phyloP scores from a whole-genome alignment of 2,113 vertebrate genomes.

The Sakesphorus luctuosus region DNA sequence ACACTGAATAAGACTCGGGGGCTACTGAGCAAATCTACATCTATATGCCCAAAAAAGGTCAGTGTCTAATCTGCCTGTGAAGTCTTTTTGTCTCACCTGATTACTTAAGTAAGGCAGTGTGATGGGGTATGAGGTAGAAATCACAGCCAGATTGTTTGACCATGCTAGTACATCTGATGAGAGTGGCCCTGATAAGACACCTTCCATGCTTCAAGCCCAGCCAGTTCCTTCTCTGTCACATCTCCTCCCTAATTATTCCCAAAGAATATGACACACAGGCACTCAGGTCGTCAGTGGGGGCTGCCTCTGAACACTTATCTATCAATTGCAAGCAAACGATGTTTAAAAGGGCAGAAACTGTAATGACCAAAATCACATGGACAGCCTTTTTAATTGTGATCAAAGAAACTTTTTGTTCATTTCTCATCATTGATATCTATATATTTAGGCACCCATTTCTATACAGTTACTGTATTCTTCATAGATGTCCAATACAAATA shows the following conservation, averaged over 20 bases:
- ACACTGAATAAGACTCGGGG: not conserved
- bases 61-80: not conserved
- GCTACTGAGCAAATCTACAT: not conserved
- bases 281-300: accelerated
- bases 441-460: not conserved
- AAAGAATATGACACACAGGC: not conserved
- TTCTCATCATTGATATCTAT: not conserved
- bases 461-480: not conserved
- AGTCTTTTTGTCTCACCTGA: not conserved
- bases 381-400: not conserved
- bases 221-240: not conserved
- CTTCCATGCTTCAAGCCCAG: accelerated
- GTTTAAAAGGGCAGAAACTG: not conserved
- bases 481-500: not conserved
- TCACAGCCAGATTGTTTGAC: not conserved
- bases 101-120: not conserved
- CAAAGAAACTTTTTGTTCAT: not conserved
- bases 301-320: not conserved
- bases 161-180: not conserved
- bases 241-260: not conserved
- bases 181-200: not conserved
- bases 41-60: not conserved
- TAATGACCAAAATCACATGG: not conserved
- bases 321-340: not conserved
- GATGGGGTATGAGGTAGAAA: not conserved